Evolutionary conservation across 2,888 invertebrate species (phyloP), one percentile per base, ranked within the genome.

Genomic region (Mythimna ferrago): DNA sequence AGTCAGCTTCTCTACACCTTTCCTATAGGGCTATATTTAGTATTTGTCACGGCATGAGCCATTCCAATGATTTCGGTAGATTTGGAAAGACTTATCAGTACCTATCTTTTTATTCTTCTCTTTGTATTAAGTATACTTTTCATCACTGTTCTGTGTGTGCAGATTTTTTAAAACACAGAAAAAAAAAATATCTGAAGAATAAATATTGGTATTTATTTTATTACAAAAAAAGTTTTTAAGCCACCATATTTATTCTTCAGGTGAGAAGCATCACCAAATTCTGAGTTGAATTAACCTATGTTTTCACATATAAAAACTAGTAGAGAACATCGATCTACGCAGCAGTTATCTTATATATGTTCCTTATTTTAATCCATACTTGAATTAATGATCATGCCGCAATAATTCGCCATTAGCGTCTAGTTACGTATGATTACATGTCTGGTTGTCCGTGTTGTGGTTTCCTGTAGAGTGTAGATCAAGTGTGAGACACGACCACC

Each of bases 371-470:
- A 35, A 57, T 74, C 21, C 16, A 57, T 26, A n/a, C 26, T 7
- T 51, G 32, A 38, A 44, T 58, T 60, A 60, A 84, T 72, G 38
- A 61, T n/a, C 62, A 60, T 85, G 66, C 71, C 11, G 80, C 68
- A 80, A 85, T 76, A 70, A 85, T 74, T 79, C 26, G 60, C 63
- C 62, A 72, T 80, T 71, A 83, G 35, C 51, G 51, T 71, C 65
- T 66, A 67, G 86, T 84, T 86, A 81, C 78, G 72, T 76, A 68
- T 61, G 72, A 66, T 80, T 85, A 85, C 86, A 69, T 75, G 68
- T 76, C 67, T 65, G 60, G 53, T 60, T 54, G 51, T 64, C 44
- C 58, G 78, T 63, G 56, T 71, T 78, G 75, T 64, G 79, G 79
- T 73, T 82, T 82, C 77, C 71, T 77, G 68, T 70, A 70, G 65